These are phyloP conservation scores for Cygnus olor DNA, from an alignment of 2,797 vertebrate genomes.

Conservation along the genomic window DNA sequence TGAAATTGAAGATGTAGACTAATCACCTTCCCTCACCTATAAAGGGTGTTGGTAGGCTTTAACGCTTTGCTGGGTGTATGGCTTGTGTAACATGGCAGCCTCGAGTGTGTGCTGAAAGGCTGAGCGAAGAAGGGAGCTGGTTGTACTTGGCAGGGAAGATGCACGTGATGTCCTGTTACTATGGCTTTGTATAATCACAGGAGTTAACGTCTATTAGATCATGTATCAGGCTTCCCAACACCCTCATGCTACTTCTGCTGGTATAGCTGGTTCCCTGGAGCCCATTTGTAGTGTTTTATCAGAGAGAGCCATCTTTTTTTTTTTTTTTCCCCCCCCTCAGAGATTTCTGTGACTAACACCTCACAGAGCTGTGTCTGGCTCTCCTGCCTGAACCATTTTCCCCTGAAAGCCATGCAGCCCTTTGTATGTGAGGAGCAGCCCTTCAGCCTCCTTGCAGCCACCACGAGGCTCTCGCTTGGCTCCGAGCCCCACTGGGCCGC, in stretches of 20 bases:
- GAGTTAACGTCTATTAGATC: constrained; percentile 26
- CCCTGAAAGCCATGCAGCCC: not conserved
- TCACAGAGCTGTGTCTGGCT: not conserved
- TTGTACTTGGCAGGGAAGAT: constrained; percentile 13
- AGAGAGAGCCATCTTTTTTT: not conserved
- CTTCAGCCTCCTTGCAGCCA: constrained; percentile 12
- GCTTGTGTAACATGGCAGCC: not conserved
- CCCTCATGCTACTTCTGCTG: not conserved
- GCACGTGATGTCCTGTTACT: not conserved
- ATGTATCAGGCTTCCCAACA: not conserved
- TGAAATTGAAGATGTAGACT: not conserved
- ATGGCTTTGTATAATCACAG: not conserved
- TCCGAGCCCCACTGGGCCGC: not conserved
- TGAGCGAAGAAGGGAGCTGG: constrained; percentile 1
- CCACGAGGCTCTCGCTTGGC: not conserved
- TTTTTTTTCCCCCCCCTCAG: not conserved
- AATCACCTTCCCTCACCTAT: not conserved
- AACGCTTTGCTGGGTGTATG: not conserved
- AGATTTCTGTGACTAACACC: not conserved
- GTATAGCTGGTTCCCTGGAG: not conserved
- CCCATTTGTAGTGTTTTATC: not conserved
- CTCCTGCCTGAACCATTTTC: not conserved
- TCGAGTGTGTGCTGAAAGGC: not conserved
- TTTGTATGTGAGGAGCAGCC: not conserved
- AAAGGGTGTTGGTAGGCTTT: constrained; percentile 5